Evolutionary conservation across 2,888 invertebrate genomes (phyloP), one percentile per base, ranked within the genome.

Genomic region (Serrognathus titanus): DNA sequence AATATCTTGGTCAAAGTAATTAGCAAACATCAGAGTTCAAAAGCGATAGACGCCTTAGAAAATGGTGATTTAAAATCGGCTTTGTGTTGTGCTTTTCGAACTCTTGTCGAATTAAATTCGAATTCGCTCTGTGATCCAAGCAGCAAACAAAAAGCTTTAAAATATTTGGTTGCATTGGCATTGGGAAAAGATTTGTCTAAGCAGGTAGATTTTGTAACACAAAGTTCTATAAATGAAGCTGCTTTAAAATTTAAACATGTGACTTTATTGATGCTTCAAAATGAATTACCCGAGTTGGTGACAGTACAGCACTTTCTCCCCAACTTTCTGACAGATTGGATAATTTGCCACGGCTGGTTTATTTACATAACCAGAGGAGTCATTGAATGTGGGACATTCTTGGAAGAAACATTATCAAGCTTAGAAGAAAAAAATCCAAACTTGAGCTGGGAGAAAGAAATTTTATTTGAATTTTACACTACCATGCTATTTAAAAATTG

Each of bases 291-390:
- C 7, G 66, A 63, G 46, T 55, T 55, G 13, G 55, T 71, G 39
- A 62, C 60, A 16, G 67, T 71, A 2, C 73, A 78, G 58, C 77
- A 81, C 58, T 80, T 84, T 59, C 66, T 82, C 57, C 81, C 84
- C 1, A 77, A 81, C 65, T 75, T 80, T 45, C 63, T 77, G 16
- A 80, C 80, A 10, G 83, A 84, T 61, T 80, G 80, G 74, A 72
- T 83, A 8, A 75, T 78, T 46, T 83, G 82, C 62, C 76, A 82
- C 59, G 79, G 78, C 9, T 84, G 82, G 78, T 77, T 83, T 59
- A 61, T 82, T 8, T 81, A 78, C 59, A 68, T 80, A 11, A 76
- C 75, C 1, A 68, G 74, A 61, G 72, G 72, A 9, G 60, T 74
- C 2, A 67, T 73, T 52, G 71, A 72, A 50, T 77, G 75, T 56